A percentile compares a stretch with the other conserved stretches of the same genome.
These are phyloP conservation scores for Pipistrellus pygmaeus DNA, from an alignment of 2,797 vertebrate genomes.

Conservation along the genomic window DNA sequence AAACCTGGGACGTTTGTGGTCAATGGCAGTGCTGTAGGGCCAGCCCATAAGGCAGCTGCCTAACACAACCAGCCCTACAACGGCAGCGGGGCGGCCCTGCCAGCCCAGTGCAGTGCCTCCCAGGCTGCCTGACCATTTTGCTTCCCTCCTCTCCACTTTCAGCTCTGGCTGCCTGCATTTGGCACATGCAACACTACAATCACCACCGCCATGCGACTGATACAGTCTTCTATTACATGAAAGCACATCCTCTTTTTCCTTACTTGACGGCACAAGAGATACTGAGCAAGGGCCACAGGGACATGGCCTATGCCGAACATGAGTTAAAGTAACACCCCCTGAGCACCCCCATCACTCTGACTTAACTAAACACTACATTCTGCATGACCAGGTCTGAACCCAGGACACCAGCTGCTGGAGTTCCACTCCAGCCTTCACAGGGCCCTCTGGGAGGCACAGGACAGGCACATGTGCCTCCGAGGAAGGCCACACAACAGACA, in stretches of 20 bases:
- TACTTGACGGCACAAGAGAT: neutral
- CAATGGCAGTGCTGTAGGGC: neutral
- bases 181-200: neutral
- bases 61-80: neutral
- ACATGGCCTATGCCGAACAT: neutral
- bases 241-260: neutral
- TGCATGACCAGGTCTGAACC: neutral
- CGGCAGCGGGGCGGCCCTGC: neutral
- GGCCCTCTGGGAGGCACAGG: neutral
- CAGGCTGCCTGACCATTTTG: neutral
- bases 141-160: neutral
- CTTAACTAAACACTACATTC: neutral
- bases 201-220: neutral
- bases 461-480: neutral
- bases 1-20: too few relatives aligned
- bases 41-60: neutral
- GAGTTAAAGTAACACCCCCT: neutral
- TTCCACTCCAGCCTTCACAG: neutral
- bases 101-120: neutral
- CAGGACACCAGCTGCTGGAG: neutral
- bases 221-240: neutral
- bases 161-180: neutral
- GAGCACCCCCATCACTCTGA: neutral
- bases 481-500: neutral
- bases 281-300: neutral